A percentile compares a stretch with the other conserved stretches of the same genome.
Conservation (phyloP, 2,888 invertebrate genomes). For the Mesorhabditis spiculigera region DNA sequence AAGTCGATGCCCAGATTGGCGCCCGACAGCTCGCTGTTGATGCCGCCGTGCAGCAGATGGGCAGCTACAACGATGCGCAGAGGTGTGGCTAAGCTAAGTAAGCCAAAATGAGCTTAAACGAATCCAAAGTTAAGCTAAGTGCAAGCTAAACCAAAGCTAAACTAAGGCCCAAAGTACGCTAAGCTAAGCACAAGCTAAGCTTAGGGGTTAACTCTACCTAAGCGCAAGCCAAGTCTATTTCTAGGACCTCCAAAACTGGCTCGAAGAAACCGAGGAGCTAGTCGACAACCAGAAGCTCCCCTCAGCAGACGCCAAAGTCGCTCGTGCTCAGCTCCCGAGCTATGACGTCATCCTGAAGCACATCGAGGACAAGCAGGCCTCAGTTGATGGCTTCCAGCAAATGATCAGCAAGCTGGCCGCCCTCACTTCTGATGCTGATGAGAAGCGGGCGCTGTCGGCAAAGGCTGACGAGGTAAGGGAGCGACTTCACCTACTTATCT, state of each 20-base stretch:
- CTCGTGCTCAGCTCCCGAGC: slow-evolving; percentile 93
- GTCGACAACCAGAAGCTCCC: slow-evolving; percentile 93
- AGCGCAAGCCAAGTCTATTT: slow-evolving; percentile 43
- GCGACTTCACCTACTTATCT: no score
- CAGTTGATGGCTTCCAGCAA: slow-evolving; percentile 65
- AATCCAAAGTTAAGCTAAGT: no score
- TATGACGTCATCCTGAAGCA: slow-evolving; percentile 92
- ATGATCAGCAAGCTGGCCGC: slow-evolving; percentile 85
- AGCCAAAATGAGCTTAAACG: no score
- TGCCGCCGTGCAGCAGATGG: slow-evolving; percentile 85
- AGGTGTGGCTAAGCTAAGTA: not conserved
- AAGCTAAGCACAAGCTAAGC: no score
- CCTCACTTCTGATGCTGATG: slow-evolving; percentile 77
- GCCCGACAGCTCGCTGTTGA: slow-evolving; percentile 86
- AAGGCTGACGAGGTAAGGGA: slow-evolving; percentile 76
- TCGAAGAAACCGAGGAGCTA: slow-evolving; percentile 93
- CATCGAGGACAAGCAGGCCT: slow-evolving; percentile 84
- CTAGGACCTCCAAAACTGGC: slow-evolving; percentile 71
- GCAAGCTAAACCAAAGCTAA: no score
- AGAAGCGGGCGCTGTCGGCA: slow-evolving; percentile 80
- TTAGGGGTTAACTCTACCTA: slow-evolving; percentile 42
- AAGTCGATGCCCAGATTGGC: slow-evolving; percentile 67
- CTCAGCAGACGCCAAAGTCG: slow-evolving; percentile 90
- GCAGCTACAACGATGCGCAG: slow-evolving; percentile 75
- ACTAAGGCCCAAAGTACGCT: no score